A percentile compares a stretch with the other conserved stretches of the same genome.
Conservation (phyloP, 64 coral and sea anemone species). For the Montipora efflorescens region DNA sequence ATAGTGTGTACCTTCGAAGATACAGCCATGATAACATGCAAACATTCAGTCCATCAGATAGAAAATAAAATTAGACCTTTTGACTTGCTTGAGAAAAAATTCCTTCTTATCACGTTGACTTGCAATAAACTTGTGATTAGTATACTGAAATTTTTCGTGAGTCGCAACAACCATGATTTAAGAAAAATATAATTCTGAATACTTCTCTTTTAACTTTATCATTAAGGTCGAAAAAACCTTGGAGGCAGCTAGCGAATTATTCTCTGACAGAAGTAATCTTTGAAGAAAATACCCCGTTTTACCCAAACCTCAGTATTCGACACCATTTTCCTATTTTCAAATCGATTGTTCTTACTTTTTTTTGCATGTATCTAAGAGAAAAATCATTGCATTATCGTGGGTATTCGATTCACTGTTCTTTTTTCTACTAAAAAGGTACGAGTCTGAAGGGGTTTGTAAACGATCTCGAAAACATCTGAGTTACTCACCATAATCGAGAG, state of each 20-base stretch:
- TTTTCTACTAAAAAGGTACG: background rate
- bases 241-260: background rate
- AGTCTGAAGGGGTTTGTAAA: background rate
- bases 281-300: background rate
- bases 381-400: background rate
- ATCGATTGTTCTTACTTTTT: background rate
- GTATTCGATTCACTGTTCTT: background rate
- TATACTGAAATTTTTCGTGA: no score
- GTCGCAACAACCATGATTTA: no score
- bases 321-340: background rate
- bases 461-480: background rate
- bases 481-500: slow-evolving; percentile 4
- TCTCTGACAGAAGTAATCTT: background rate
- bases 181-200: no score
- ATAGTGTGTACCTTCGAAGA: no score
- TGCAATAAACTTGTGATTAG: no score
- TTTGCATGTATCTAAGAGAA: background rate
- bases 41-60: no score
- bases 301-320: background rate
- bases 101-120: no score
- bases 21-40: no score
- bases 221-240: no score
- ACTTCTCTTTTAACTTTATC: no score
- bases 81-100: no score
- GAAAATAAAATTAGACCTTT: no score